These are phyloP conservation scores for Aphidius ervi DNA, from an alignment of 1,140 invertebrate species.

Conservation along the genomic window DNA sequence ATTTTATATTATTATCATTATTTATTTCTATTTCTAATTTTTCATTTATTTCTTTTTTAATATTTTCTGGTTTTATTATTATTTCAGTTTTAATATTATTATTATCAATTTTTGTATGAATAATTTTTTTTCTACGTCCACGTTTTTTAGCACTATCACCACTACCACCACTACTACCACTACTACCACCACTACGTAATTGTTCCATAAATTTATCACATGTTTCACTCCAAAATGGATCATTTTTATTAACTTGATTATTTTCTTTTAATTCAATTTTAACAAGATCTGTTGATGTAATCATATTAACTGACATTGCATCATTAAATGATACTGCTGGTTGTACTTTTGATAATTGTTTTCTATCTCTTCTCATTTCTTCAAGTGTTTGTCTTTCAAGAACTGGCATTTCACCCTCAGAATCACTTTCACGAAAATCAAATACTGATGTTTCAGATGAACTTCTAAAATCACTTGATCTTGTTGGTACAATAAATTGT, in stretches of 20 bases:
- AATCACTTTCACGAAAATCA: slow-evolving; percentile 60
- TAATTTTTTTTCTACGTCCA: slow-evolving; percentile 51
- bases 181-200: slow-evolving; percentile 55
- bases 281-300: slow-evolving; percentile 42
- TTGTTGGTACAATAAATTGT: slow-evolving; percentile 32
- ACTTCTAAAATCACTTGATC: slow-evolving; percentile 55
- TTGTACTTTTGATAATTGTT: slow-evolving; percentile 51
- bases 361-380: slow-evolving; percentile 56
- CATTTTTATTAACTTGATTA: slow-evolving; percentile 44
- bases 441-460: slow-evolving; percentile 64
- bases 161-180: slow-evolving; percentile 32
- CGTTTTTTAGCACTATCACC: slow-evolving; percentile 57
- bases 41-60: slow-evolving; percentile 37
- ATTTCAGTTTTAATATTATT: slow-evolving; percentile 18
- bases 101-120: slow-evolving; percentile 33
- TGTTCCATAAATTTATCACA: slow-evolving; percentile 72
- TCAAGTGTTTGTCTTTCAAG: slow-evolving; percentile 56
- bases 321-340: slow-evolving; percentile 50
- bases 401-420: slow-evolving; percentile 58
- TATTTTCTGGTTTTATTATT: slow-evolving; percentile 37
- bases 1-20: slow-evolving; percentile 14
- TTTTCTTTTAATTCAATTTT: slow-evolving; percentile 49
- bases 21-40: slow-evolving; percentile 1
- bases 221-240: slow-evolving; percentile 60
- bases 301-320: slow-evolving; percentile 40